A percentile compares a stretch with the other conserved stretches of the same genome.
These are phyloP conservation scores for Scylla paramamosain DNA, from an alignment of 1,140 invertebrate genomes.

Conservation along the genomic window DNA sequence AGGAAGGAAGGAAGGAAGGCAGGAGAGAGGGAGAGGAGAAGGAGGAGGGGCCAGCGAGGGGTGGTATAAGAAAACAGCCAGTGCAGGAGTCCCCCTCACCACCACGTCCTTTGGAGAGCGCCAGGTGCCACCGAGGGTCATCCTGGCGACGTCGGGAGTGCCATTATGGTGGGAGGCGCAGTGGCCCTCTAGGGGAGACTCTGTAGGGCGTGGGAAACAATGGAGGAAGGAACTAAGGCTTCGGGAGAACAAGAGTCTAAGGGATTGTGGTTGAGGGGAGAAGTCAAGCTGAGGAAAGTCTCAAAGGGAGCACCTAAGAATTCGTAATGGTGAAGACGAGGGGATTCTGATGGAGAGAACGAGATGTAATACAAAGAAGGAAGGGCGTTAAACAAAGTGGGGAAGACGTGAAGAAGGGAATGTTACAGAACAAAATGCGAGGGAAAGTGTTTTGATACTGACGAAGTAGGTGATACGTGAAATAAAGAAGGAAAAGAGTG, in stretches of 20 bases:
- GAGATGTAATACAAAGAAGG: neutral
- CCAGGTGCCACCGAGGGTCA: neutral
- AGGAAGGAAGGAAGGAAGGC: neutral
- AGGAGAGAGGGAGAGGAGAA: slow-evolving; percentile 37
- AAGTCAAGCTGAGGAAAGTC: neutral
- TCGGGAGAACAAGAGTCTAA: neutral
- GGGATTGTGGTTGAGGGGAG: slow-evolving; percentile 22
- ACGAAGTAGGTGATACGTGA: no score
- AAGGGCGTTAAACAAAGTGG: neutral
- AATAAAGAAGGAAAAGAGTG: no score
- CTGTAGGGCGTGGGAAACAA: neutral
- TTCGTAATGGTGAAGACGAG: no score
- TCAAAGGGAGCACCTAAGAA: neutral
- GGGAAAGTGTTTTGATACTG: no score
- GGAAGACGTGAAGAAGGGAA: neutral
- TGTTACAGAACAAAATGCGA: no score
- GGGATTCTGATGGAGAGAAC: no score
- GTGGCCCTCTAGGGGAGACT: neutral
- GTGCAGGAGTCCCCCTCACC: neutral
- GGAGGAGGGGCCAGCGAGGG: neutral
- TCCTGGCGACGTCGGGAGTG: neutral
- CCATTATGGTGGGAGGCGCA: neutral
- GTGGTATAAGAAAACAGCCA: neutral
- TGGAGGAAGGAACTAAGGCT: neutral
- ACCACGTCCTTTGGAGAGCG: neutral